Percentiles rank a stretch among this genome's conserved stretches.
These are phyloP conservation scores for Scaptomyza reducta DNA, from an alignment of 2,888 invertebrate genomes.

Conservation along the genomic window DNA sequence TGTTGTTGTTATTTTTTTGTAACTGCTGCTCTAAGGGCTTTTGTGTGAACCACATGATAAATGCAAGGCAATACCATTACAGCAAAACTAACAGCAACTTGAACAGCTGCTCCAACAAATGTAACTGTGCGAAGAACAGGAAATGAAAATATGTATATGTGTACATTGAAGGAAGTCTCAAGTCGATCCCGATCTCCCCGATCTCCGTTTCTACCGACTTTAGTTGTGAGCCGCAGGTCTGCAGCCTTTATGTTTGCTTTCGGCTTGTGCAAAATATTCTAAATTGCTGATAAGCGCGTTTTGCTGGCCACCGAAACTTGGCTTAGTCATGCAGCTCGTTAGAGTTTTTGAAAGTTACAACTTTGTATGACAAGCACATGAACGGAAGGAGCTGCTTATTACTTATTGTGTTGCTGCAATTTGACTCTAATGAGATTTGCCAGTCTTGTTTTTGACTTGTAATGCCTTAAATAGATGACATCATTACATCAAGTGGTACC, in stretches of 20 bases:
- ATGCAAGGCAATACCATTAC: constrained; percentile 66
- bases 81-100: constrained; percentile 50
- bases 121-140: constrained; percentile 52
- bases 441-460: constrained; percentile 34
- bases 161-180: constrained; percentile 35
- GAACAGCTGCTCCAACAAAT: constrained; percentile 65
- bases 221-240: not conserved
- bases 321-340: constrained; percentile 64
- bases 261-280: constrained; percentile 68
- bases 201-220: not conserved
- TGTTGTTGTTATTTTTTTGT: constrained; percentile 14
- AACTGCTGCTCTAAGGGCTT: constrained; percentile 60
- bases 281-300: constrained; percentile 80
- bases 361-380: constrained; percentile 14
- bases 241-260: constrained; percentile 46
- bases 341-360: constrained; percentile 17
- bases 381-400: constrained; percentile 33
- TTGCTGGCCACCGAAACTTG: constrained; percentile 34
- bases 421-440: constrained; percentile 58
- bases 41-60: constrained; percentile 76
- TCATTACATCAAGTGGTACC: constrained; percentile 2
- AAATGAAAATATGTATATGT: constrained; percentile 54
- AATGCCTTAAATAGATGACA: constrained; percentile 22
- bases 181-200: not conserved
- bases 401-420: constrained; percentile 4